Conservation (phyloP, 1,140 invertebrate species). For the Cylas formicarius region DNA sequence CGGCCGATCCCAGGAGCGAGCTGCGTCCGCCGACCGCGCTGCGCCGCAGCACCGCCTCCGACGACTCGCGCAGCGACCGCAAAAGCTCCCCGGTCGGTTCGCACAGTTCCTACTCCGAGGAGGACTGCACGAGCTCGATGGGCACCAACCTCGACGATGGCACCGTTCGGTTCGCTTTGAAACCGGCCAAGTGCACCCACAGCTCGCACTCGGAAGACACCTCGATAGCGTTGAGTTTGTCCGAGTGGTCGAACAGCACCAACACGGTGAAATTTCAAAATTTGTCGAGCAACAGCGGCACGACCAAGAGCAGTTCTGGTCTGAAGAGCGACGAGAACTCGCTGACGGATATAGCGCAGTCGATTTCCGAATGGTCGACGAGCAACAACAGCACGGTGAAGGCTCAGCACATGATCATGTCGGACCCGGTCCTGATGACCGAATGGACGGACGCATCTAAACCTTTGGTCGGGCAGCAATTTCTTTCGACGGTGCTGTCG, state of each 20-base stretch:
- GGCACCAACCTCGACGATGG: constrained; percentile 65
- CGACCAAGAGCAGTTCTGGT: constrained; percentile 49
- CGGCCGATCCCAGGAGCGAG: constrained; percentile 26
- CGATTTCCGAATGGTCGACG: constrained; percentile 53
- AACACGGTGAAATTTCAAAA: constrained; percentile 70
- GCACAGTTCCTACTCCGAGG: constrained; percentile 59
- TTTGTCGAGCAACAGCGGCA: constrained; percentile 61
- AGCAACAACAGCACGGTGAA: constrained; percentile 43
- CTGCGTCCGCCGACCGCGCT: constrained; percentile 37
- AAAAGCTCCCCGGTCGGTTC: constrained; percentile 48
- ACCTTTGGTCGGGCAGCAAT: constrained; percentile 29
- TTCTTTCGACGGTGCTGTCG: constrained; percentile 11
- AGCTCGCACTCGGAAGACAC: constrained; percentile 78
- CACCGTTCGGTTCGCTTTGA: constrained; percentile 67
- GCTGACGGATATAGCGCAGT: constrained; percentile 49
- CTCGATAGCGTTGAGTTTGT: constrained; percentile 72
- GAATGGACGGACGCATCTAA: constrained; percentile 43
- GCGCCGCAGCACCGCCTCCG: constrained; percentile 37
- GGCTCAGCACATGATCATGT: constrained; percentile 25
- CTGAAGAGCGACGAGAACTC: constrained; percentile 52
- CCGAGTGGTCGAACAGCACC: constrained; percentile 76
- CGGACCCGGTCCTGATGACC: constrained; percentile 35
- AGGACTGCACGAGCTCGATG: constrained; percentile 50
- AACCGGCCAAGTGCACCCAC: constrained; percentile 66
- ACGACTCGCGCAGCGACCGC: constrained; percentile 38